Conservation (phyloP, 2,797 vertebrate genomes). For the Sorex maritimensis region DNA sequence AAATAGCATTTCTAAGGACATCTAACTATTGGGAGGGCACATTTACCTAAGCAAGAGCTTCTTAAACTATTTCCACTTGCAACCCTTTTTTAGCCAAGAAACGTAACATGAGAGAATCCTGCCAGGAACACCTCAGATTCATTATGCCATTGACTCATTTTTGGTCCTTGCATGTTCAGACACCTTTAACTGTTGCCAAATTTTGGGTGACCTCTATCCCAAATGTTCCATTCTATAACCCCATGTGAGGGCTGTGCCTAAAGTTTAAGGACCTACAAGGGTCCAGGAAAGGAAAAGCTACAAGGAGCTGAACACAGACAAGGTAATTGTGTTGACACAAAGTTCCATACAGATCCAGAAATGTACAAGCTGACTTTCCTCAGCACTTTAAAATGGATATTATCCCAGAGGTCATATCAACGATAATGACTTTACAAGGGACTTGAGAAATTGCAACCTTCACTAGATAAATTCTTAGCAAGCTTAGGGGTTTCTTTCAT, state of each 20-base stretch:
- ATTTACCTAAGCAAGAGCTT: neutral
- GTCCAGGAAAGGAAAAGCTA: neutral
- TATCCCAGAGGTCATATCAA: slow-evolving; percentile 73
- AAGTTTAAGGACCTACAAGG: no score
- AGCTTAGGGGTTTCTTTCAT: slow-evolving; percentile 60
- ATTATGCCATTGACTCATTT: no score
- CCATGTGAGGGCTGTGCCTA: no score
- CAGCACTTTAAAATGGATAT: slow-evolving; percentile 33
- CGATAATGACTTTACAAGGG: slow-evolving; percentile 76
- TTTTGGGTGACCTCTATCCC: no score
- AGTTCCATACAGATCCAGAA: slow-evolving; percentile 20
- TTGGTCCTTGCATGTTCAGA: no score
- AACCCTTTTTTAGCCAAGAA: no score
- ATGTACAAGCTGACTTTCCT: neutral
- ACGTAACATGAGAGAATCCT: no score
- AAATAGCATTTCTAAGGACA: neutral
- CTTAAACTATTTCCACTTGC: no score
- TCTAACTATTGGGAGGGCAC: neutral
- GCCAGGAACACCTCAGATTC: no score
- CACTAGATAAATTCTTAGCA: slow-evolving; percentile 74
- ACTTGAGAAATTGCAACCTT: slow-evolving; percentile 77
- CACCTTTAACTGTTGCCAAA: no score
- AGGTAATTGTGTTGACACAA: slow-evolving; percentile 28
- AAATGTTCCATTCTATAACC: no score
- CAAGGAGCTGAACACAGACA: neutral